A percentile compares a stretch with the other conserved stretches of the same genome.
phyloP scores from a whole-genome alignment of 1,140 invertebrate genomes.

The Metopolophium dirhodum region DNA sequence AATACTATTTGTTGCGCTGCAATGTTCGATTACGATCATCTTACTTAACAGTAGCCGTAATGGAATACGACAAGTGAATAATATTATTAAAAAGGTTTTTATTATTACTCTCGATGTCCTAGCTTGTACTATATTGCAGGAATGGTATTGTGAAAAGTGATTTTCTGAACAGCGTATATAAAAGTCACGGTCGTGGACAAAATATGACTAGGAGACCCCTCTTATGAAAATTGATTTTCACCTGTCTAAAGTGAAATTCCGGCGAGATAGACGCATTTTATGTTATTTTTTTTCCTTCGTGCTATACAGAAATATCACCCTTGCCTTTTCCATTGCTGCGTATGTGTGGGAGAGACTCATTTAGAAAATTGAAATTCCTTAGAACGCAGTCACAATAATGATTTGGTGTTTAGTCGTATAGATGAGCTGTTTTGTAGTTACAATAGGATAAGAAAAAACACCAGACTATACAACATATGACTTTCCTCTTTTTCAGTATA shows the following conservation, averaged over 20 bases:
- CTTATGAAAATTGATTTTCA: constrained; percentile 48
- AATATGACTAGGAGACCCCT: neutral
- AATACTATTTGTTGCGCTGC: neutral
- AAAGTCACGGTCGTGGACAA: neutral
- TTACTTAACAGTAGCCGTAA: neutral
- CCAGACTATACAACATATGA: neutral
- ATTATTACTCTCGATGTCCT: neutral
- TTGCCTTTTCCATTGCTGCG: neutral
- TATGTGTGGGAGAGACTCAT: neutral
- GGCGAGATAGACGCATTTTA: neutral
- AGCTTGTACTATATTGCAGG: neutral
- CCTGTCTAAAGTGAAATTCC: neutral
- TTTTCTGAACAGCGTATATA: neutral
- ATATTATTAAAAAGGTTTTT: neutral
- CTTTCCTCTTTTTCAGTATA: neutral
- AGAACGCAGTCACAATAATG: neutral
- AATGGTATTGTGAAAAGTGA: neutral
- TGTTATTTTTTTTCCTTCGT: constrained; percentile 16
- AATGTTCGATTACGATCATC: neutral
- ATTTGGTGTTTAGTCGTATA: neutral
- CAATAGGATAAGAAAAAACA: neutral
- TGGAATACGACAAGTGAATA: neutral
- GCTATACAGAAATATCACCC: neutral
- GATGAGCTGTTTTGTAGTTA: neutral
- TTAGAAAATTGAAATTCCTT: constrained; percentile 20